A percentile compares a stretch with the other conserved stretches of the same genome.
phyloP scores from a whole-genome alignment of 2,113 vertebrate genomes.

The Entosphenus tridentatus region DNA sequence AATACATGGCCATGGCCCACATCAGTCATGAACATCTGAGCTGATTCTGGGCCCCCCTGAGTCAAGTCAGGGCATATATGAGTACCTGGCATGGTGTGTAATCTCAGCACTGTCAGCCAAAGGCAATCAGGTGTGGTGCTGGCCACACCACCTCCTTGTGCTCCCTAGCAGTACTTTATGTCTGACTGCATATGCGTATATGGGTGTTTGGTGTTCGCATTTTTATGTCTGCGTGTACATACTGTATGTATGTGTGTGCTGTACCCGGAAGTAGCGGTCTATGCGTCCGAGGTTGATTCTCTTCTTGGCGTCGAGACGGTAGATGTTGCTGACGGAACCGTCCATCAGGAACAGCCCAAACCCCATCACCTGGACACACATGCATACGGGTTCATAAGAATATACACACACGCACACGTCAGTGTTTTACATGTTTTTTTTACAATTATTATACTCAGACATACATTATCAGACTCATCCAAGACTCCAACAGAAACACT shows the following conservation, averaged over 20 bases:
- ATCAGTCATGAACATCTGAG: no score
- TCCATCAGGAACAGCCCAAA: slow-evolving; percentile 97
- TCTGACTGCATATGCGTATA: background rate
- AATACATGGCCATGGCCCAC: no score
- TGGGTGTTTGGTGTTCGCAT: background rate
- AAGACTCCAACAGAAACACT: no score
- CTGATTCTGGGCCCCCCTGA: no score
- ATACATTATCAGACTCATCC: no score
- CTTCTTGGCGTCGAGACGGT: slow-evolving; percentile 93
- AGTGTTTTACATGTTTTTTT: no score
- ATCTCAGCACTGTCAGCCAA: no score
- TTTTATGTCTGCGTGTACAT: background rate
- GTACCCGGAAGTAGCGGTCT: slow-evolving; percentile 95
- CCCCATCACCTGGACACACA: slow-evolving; percentile 59
- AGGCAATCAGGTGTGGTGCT: no score
- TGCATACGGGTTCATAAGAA: background rate
- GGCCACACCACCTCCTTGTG: no score
- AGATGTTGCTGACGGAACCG: slow-evolving; percentile 94
- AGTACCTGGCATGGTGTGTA: no score
- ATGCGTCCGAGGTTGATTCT: slow-evolving; percentile 99
- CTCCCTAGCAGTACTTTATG: background rate
- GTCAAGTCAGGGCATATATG: no score
- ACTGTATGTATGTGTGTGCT: slow-evolving; percentile 10
- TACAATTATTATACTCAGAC: no score
- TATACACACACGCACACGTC: background rate